Evolutionary conservation across 2,113 vertebrate genomes (phyloP).

Genomic region (Paracanthobrama guichenoti): DNA sequence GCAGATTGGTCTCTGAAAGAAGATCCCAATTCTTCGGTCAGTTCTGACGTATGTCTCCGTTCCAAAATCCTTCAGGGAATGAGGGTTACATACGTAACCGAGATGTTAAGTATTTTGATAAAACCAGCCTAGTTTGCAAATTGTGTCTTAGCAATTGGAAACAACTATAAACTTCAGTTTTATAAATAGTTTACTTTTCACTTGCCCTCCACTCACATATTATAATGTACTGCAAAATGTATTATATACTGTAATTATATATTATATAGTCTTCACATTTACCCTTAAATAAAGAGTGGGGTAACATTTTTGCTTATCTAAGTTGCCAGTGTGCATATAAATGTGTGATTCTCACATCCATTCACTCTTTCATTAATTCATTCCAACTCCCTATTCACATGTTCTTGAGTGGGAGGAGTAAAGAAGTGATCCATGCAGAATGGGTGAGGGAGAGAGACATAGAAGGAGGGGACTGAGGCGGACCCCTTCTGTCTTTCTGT

Average conservation of each 20-base stretch:
- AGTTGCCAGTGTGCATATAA: conserved; percentile 34
- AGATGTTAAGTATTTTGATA: no score
- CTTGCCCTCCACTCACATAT: conserved; percentile 32
- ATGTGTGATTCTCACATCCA: conserved; percentile 67
- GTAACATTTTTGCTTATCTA: not conserved
- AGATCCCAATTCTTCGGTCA: no score
- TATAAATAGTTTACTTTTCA: conserved; percentile 51
- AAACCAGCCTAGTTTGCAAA: no score
- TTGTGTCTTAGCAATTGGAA: no score
- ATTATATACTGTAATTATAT: not conserved
- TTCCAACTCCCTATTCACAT: conserved; percentile 74
- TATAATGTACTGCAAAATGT: not conserved
- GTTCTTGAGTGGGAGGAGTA: conserved; percentile 26
- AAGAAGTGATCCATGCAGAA: conserved; percentile 27
- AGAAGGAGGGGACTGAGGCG: conserved; percentile 63
- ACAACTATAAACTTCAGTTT: not conserved
- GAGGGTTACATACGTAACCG: no score
- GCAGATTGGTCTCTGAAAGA: no score
- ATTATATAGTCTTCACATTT: not conserved
- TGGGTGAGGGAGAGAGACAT: conserved; percentile 25
- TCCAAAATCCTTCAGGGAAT: no score
- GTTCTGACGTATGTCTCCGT: no score
- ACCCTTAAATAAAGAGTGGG: not conserved
- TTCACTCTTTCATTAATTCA: conserved; percentile 64
- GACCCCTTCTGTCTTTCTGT: conserved; percentile 71